Percentiles rank a stretch among this genome's conserved stretches.
phyloP scores from a whole-genome alignment of 2,797 vertebrate genomes.

The Sylvilagus floridanus region DNA sequence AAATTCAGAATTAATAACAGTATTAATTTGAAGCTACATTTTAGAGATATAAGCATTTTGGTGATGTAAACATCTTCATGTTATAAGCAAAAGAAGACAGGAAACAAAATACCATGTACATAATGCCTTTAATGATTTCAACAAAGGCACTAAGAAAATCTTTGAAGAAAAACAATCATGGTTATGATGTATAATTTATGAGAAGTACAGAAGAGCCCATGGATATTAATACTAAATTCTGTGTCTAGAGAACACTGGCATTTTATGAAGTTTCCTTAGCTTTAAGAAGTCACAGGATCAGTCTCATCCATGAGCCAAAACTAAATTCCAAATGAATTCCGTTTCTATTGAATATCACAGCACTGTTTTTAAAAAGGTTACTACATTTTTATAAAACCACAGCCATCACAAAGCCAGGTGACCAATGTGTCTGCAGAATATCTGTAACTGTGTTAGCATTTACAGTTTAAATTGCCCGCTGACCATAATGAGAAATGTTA shows the following conservation, averaged over 20 bases:
- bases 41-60: not conserved
- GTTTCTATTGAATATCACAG: not conserved
- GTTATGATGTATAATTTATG: not conserved
- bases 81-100: constrained; percentile 18
- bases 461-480: not conserved
- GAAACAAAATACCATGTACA: not conserved
- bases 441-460: not conserved
- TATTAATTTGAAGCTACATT: not conserved
- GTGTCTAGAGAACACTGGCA: not conserved
- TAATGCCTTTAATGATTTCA: not conserved
- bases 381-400: not conserved
- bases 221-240: not conserved
- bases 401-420: not conserved
- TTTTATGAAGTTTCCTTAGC: not conserved
- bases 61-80: not conserved
- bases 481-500: not conserved
- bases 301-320: not conserved
- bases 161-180: constrained; percentile 7
- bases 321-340: constrained; percentile 5
- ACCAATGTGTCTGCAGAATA: not conserved
- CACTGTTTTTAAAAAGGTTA: not conserved
- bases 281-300: not conserved
- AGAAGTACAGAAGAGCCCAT: not conserved
- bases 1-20: not conserved
- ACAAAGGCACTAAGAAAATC: not conserved